Evolutionary conservation across 2,113 vertebrate species (phyloP).

Genomic region (Laticauda colubrina): DNA sequence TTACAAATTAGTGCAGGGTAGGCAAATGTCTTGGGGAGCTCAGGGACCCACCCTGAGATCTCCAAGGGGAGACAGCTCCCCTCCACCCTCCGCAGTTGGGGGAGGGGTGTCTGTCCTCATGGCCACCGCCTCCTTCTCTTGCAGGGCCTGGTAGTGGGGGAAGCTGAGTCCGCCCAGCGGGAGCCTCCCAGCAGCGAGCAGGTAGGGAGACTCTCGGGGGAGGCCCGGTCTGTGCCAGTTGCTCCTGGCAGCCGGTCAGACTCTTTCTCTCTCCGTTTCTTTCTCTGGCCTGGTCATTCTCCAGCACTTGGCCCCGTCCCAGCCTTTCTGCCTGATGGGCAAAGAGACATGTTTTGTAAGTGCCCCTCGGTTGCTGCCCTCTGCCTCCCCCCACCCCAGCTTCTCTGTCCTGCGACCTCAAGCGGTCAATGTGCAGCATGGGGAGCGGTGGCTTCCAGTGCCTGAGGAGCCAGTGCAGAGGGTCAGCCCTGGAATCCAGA

Average conservation of each 20-base stretch:
- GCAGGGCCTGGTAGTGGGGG: background rate
- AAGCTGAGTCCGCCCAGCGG: background rate
- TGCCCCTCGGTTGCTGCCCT: constrained; percentile 63
- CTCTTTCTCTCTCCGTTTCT: constrained; percentile 37
- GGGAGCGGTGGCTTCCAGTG: background rate
- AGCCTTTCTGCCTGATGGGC: constrained; percentile 55
- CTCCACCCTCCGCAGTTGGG: background rate
- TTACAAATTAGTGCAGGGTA: too few species aligned
- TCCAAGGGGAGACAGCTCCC: background rate
- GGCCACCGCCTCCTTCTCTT: background rate
- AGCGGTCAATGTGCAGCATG: background rate
- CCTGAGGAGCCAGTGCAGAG: background rate
- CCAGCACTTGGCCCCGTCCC: constrained; percentile 62
- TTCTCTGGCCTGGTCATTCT: constrained; percentile 64
- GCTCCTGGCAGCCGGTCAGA: background rate
- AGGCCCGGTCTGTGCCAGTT: background rate
- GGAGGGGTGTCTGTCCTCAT: background rate
- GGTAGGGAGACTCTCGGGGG: background rate
- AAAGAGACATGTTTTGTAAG: constrained; percentile 89
- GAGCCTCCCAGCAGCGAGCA: background rate
- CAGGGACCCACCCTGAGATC: background rate
- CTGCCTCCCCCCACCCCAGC: background rate
- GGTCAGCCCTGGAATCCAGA: background rate
- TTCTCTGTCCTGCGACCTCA: background rate
- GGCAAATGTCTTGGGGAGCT: background rate